Base-by-base conservation (phyloP, 2,888 invertebrate species). In the Ichneumoninae sp. region DNA sequence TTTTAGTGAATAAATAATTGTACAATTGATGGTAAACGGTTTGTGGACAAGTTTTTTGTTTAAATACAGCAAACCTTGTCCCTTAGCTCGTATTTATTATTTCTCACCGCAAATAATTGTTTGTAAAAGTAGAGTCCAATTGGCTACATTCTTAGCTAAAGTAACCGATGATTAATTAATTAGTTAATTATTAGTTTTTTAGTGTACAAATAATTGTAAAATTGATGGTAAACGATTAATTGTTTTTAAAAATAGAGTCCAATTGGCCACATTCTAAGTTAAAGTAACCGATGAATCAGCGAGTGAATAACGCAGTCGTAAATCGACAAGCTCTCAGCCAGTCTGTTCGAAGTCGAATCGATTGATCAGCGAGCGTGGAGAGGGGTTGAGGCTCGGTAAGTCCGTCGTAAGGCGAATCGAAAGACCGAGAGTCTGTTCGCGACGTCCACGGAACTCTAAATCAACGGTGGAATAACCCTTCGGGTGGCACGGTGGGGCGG, bases 361-460 rank as follows among this genome's bases (percentile, higher is more conserved):
- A 62, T 82, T 78, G 82, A 78, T 74, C 82, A 77, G 52, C 68
- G 66, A 19, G 44, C 47, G 33, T 33, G 10, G 36, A 4, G 62
- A 13, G 36, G 33, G 4, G 26, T 40, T 10, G 26, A 52, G 13
- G 8, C 6, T 19, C 44, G 13, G 13, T 44, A n/a, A 65, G 26
- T 52, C 50, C 60, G 22, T 47, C 44, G 26, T 16, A 26, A 72
- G 16, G 54, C 44, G 19, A 66, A 19, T 50, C 76, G 66, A 50
- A 70, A 70, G 77, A 72, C 66, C 79, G 71, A 52, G 76, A 72
- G 78, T 26, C 76, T 57, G 65, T 68, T 60, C 50, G 50, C 33
- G 72, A 65, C 47, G 84, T 81, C 75, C 78, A 71, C 84, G 75
- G 47, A 71, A 57, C 78, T 69, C 69, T 81, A 81, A 84, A 84